phyloP scores from a whole-genome alignment of 2,888 invertebrate species.

The Tryphoninae sp. region DNA sequence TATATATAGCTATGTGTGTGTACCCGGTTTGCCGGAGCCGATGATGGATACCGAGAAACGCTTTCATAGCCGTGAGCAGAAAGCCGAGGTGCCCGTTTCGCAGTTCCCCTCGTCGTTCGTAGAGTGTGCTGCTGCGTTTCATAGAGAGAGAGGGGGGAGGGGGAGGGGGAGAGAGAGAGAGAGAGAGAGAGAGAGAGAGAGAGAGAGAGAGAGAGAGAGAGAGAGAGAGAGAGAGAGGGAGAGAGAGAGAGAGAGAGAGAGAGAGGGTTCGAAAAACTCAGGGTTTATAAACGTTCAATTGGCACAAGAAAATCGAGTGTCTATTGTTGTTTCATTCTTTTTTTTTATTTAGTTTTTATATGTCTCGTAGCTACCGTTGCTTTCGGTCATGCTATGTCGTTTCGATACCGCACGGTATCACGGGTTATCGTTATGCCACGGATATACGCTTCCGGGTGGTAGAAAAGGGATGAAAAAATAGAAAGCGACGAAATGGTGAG shows the following conservation, averaged over 20 bases:
- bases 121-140: conserved; percentile 25
- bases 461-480: conserved; percentile 15
- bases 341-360: not conserved
- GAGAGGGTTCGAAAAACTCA: conserved; percentile 34
- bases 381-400: not conserved
- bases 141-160: not conserved
- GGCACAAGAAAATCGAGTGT: conserved; percentile 58
- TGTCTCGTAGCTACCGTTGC: conserved; percentile 28
- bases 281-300: conserved; percentile 53
- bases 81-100: conserved; percentile 43
- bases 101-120: conserved; percentile 44
- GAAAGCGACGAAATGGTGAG: conserved; percentile 1
- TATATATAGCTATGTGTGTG: conserved; percentile 37
- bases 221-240: not conserved
- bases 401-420: conserved; percentile 25
- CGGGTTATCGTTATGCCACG: not conserved
- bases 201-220: conserved; percentile 2
- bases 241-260: not conserved
- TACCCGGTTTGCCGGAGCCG: conserved; percentile 56
- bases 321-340: not conserved
- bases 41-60: conserved; percentile 71
- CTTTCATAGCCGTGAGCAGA: conserved; percentile 67
- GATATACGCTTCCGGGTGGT: not conserved
- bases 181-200: not conserved
- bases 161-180: not conserved